These are phyloP conservation scores for Ianthella basta DNA, from an alignment of 37 sponge, comb jelly and placozoan species.

Conservation along the genomic window DNA sequence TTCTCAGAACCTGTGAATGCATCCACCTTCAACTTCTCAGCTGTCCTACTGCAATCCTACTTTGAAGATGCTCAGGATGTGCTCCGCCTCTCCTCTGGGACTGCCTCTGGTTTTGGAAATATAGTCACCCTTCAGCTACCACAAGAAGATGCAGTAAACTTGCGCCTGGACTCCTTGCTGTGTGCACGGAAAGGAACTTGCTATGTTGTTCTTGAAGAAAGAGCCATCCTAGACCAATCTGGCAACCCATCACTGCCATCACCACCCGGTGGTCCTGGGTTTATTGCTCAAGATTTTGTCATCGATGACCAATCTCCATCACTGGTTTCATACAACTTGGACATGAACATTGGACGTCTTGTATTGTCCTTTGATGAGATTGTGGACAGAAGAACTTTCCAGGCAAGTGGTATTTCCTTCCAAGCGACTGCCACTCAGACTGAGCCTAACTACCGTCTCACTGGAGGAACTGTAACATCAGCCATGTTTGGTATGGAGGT, in stretches of 20 bases:
- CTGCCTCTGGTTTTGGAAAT: constrained; percentile 28
- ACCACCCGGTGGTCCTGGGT: constrained; percentile 12
- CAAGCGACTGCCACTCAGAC: constrained; percentile 29
- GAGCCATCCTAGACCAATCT: constrained; percentile 64
- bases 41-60: constrained; percentile 72
- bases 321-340: constrained; percentile 62
- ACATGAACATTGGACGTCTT: constrained; percentile 78
- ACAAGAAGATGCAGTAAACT: constrained; percentile 53
- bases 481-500: constrained; percentile 61
- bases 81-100: constrained; percentile 50
- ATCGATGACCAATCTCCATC: constrained; percentile 66
- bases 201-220: constrained; percentile 49
- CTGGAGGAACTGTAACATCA: constrained; percentile 66
- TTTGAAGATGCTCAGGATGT: constrained; percentile 39
- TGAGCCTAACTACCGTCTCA: constrained; percentile 60
- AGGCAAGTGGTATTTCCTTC: constrained; percentile 53
- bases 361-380: constrained; percentile 82
- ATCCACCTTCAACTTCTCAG: constrained; percentile 57
- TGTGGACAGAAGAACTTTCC: constrained; percentile 61
- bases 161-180: constrained; percentile 70
- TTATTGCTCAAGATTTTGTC: constrained; percentile 53
- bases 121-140: constrained; percentile 55
- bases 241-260: constrained; percentile 53
- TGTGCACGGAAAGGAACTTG: constrained; percentile 80
- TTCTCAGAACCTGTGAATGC: constrained; percentile 84